Evolutionary conservation across 2,888 invertebrate species (phyloP).

Genomic region (Sepiola atlantica): DNA sequence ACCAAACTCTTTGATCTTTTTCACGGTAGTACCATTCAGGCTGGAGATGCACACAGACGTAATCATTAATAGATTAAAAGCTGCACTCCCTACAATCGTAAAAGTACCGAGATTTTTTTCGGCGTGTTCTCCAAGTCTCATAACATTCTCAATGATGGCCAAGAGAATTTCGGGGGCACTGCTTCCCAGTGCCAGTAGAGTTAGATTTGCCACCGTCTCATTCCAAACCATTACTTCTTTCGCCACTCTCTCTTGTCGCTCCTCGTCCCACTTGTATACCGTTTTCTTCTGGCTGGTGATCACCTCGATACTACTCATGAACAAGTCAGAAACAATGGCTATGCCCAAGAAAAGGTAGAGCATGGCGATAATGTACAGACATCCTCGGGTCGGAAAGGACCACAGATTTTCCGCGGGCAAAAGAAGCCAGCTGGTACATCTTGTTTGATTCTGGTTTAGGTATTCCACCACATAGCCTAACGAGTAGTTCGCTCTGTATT

Average conservation of each 20-base stretch:
- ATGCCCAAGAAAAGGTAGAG: constrained; percentile 71
- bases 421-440: constrained; percentile 68
- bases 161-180: constrained; percentile 73
- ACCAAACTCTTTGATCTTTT: constrained; percentile 68
- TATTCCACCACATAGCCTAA: constrained; percentile 68
- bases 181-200: constrained; percentile 72
- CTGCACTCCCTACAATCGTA: constrained; percentile 73
- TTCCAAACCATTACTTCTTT: constrained; percentile 72
- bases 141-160: constrained; percentile 64
- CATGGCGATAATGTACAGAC: constrained; percentile 70
- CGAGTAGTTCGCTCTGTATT: constrained; percentile 56
- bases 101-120: constrained; percentile 69
- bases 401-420: constrained; percentile 73
- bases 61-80: constrained; percentile 72
- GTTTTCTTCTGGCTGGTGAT: constrained; percentile 70
- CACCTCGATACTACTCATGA: constrained; percentile 73
- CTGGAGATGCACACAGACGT: constrained; percentile 70
- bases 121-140: constrained; percentile 54
- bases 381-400: constrained; percentile 63
- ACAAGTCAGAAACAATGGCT: constrained; percentile 71
- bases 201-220: constrained; percentile 73
- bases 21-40: constrained; percentile 61
- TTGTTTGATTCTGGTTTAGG: constrained; percentile 54
- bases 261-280: constrained; percentile 68
- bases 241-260: constrained; percentile 66